A percentile compares a stretch with the other conserved stretches of the same genome.
These are phyloP conservation scores for Tortrix viridana DNA, from an alignment of 2,888 invertebrate species.

Conservation along the genomic window DNA sequence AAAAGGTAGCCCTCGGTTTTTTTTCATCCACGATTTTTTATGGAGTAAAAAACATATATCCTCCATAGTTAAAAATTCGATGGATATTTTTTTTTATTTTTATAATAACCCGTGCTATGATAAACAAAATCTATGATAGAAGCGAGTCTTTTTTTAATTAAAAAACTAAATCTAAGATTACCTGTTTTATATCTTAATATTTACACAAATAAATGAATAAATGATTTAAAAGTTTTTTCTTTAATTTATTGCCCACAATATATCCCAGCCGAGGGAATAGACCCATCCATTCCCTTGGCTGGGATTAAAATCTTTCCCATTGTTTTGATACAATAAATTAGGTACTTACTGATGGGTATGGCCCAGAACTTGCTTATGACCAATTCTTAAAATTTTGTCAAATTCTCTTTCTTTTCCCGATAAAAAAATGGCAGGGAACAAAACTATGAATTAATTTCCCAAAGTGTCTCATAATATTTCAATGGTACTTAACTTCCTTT, in stretches of 20 bases:
- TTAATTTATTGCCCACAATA: not conserved
- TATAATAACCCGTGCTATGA: slow-evolving; percentile 44
- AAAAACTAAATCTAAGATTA: slow-evolving; percentile 60
- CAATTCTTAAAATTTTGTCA: too few relatives aligned
- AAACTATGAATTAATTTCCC: too few relatives aligned
- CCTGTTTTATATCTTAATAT: slow-evolving; percentile 65
- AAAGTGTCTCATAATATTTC: too few relatives aligned
- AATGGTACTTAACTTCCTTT: too few relatives aligned
- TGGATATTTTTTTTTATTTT: slow-evolving; percentile 51
- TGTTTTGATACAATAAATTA: too few relatives aligned
- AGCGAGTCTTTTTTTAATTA: slow-evolving; percentile 59
- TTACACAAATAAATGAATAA: slow-evolving; percentile 60
- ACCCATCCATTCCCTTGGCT: too few relatives aligned
- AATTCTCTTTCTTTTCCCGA: too few relatives aligned
- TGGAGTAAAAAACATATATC: slow-evolving; percentile 72
- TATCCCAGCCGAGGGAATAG: too few relatives aligned
- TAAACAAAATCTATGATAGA: slow-evolving; percentile 52
- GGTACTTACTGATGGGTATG: too few relatives aligned
- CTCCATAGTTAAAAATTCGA: slow-evolving; percentile 69
- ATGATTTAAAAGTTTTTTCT: slow-evolving; percentile 38
- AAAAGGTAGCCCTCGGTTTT: slow-evolving; percentile 45
- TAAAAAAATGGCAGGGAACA: too few relatives aligned
- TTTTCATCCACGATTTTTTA: slow-evolving; percentile 56
- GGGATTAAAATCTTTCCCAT: too few relatives aligned
- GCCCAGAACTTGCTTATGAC: too few relatives aligned